Evolutionary conservation across 2,888 invertebrate species (phyloP).

Genomic region (Tromatobia lineatoria): DNA sequence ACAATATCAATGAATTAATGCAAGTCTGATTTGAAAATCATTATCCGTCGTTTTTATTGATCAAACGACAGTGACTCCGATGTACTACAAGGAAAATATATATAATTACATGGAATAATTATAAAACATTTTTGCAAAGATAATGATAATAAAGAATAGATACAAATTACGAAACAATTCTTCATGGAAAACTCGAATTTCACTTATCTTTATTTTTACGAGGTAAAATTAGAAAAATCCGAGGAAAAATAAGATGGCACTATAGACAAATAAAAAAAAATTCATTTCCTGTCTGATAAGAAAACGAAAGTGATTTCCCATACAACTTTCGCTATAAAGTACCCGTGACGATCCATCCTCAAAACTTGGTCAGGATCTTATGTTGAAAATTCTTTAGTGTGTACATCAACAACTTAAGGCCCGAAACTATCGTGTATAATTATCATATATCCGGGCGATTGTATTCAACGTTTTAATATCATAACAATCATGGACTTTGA

Average conservation of each 20-base stretch:
- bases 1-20: too few species aligned
- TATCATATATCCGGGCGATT: background rate
- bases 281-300: background rate
- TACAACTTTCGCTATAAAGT: background rate
- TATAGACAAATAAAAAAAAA: background rate
- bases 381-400: background rate
- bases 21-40: too few species aligned
- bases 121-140: too few species aligned
- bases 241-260: background rate
- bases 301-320: background rate
- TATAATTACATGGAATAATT: too few species aligned
- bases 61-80: too few species aligned
- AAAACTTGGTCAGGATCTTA: background rate
- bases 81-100: too few species aligned
- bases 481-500: background rate
- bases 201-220: background rate
- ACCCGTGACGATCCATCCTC: constrained; percentile 5
- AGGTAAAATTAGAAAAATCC: background rate
- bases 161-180: too few species aligned
- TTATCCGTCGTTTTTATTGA: too few species aligned
- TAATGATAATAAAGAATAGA: too few species aligned
- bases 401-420: background rate
- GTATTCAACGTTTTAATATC: constrained; percentile 5
- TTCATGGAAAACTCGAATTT: background rate
- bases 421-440: constrained; percentile 7